These are phyloP conservation scores for Pseudococcus jackbeardsleyi DNA, from an alignment of 2,888 invertebrate species.

Conservation along the genomic window DNA sequence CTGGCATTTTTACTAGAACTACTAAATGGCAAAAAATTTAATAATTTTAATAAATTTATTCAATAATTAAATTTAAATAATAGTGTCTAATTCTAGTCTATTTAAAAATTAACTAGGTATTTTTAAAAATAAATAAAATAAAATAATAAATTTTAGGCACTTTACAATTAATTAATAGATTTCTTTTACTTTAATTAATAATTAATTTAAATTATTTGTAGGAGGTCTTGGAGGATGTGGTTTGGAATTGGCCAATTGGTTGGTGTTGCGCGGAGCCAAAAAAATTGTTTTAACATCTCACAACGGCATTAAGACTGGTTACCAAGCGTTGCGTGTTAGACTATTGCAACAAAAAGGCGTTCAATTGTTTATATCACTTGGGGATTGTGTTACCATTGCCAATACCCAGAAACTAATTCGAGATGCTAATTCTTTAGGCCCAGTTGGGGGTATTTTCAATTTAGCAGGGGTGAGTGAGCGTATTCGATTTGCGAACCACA, in stretches of 20 bases:
- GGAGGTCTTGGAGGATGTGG: constrained; percentile 97
- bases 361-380: constrained; percentile 70
- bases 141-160: no score
- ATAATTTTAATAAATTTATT: no score
- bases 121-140: no score
- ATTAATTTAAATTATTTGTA: constrained; percentile 65
- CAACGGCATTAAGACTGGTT: constrained; percentile 90
- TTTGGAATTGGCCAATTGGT: constrained; percentile 91
- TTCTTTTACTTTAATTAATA: no score
- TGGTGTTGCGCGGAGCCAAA: constrained; percentile 88
- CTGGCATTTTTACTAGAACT: no score
- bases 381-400: constrained; percentile 69
- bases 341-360: constrained; percentile 75
- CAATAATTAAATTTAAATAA: no score
- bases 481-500: no score
- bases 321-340: constrained; percentile 88
- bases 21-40: no score
- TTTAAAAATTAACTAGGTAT: no score
- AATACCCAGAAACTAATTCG: constrained; percentile 71
- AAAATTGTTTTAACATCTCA: constrained; percentile 89
- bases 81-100: no score
- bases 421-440: constrained; percentile 71
- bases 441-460: constrained; percentile 88
- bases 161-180: no score
- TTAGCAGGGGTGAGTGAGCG: constrained; percentile 82